Conservation (phyloP, 2,113 vertebrate species). For the Eptesicus fuscus region DNA sequence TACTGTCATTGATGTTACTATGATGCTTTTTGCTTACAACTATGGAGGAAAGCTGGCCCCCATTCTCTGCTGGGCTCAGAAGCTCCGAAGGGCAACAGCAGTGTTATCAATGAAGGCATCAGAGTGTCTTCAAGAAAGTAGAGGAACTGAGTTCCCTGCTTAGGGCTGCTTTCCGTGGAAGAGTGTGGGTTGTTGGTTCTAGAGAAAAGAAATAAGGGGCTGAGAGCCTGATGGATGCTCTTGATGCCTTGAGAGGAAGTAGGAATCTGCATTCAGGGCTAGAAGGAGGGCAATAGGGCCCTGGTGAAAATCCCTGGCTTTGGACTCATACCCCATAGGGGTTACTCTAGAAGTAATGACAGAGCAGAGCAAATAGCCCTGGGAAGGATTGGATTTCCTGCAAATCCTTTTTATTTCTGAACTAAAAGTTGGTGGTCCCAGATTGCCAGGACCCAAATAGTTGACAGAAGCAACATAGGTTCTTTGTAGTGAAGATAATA, state of each 20-base stretch:
- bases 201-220: background rate
- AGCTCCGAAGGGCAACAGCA: accelerated
- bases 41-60: background rate
- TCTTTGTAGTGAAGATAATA: background rate
- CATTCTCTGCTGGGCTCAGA: background rate
- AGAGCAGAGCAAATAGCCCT: background rate
- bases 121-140: background rate
- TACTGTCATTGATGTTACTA: background rate
- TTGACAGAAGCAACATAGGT: background rate
- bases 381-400: background rate
- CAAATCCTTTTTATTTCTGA: background rate
- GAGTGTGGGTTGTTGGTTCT: background rate
- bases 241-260: background rate
- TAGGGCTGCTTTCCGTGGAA: background rate
- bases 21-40: background rate
- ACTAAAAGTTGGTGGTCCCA: background rate
- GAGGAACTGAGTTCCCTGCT: background rate
- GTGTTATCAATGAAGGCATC: background rate
- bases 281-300: background rate
- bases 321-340: background rate
- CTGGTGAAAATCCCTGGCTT: background rate
- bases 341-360: background rate
- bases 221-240: background rate
- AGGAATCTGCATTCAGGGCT: background rate
- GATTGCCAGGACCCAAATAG: background rate